Conservation (phyloP, 2,113 vertebrate species). For the Corythornis vintsioides region DNA sequence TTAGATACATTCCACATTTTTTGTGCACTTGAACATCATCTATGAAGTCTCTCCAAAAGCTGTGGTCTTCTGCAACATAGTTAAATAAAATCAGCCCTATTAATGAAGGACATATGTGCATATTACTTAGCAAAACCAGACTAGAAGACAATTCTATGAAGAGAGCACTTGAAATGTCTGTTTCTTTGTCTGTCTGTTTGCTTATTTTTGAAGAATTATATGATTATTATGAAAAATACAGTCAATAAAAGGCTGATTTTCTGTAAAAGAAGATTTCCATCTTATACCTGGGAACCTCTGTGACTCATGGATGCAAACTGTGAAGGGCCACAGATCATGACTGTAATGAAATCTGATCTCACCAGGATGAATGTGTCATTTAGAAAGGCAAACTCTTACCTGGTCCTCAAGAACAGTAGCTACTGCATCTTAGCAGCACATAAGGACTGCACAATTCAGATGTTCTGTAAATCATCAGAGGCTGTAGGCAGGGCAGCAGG, state of each 20-base stretch:
- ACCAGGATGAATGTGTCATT: not conserved
- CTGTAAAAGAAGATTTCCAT: not conserved
- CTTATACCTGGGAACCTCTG: not conserved
- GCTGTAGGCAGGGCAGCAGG: not conserved
- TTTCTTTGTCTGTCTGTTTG: not conserved
- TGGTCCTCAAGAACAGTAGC: not conserved
- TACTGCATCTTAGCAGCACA: not conserved
- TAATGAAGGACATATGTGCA: not conserved
- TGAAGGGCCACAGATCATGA: not conserved
- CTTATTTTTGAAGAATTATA: not conserved
- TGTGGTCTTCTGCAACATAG: not conserved
- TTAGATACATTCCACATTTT: not conserved
- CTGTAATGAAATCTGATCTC: not conserved
- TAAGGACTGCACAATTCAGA: not conserved
- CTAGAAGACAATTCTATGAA: not conserved
- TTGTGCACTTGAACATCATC: not conserved
- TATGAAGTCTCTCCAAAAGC: not conserved
- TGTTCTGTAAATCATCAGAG: not conserved
- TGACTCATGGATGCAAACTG: not conserved
- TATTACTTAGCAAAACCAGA: not conserved
- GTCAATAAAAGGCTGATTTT: not conserved
- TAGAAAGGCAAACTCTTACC: not conserved
- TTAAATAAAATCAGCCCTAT: not conserved
- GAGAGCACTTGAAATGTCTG: not conserved
- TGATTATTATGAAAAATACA: not conserved